Evolutionary conservation across 1,140 invertebrate species (phyloP).

Genomic region (Caenorhabditis inopinata): DNA sequence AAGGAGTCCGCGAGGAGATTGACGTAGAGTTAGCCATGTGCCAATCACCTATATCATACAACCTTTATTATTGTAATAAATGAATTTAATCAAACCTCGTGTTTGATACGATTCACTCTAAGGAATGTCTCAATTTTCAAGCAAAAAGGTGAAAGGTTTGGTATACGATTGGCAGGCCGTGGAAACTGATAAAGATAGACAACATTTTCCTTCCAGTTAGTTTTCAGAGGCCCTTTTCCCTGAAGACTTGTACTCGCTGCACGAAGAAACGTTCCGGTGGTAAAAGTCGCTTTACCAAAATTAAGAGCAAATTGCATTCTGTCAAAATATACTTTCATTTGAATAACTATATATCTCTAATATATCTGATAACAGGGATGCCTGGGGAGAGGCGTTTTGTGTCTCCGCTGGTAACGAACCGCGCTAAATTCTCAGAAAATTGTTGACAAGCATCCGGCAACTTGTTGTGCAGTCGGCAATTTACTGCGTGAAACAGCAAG

Average conservation of each 20-base stretch:
- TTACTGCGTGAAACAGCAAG: no score
- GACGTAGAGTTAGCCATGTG: constrained; percentile 10
- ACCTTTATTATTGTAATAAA: background rate
- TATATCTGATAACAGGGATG: no score
- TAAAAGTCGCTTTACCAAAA: background rate
- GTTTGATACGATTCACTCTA: constrained; percentile 82
- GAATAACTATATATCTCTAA: background rate
- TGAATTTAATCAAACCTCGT: constrained; percentile 74
- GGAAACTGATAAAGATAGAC: constrained; percentile 87
- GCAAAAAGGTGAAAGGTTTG: constrained; percentile 85
- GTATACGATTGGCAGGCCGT: constrained; percentile 68
- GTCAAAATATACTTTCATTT: no score
- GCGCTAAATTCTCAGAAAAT: no score
- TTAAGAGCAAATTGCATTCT: constrained; percentile 9
- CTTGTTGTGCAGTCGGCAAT: no score
- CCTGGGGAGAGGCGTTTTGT: no score
- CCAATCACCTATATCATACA: constrained; percentile 50
- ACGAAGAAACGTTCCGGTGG: background rate
- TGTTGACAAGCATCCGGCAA: no score
- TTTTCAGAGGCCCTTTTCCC: constrained; percentile 35
- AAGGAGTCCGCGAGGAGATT: constrained; percentile 45
- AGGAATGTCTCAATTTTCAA: constrained; percentile 92
- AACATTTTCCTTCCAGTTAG: constrained; percentile 75
- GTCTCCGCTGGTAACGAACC: no score
- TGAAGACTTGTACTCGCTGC: constrained; percentile 3